These are phyloP conservation scores for Charina bottae DNA, from an alignment of 2,113 vertebrate species.

Conservation along the genomic window DNA sequence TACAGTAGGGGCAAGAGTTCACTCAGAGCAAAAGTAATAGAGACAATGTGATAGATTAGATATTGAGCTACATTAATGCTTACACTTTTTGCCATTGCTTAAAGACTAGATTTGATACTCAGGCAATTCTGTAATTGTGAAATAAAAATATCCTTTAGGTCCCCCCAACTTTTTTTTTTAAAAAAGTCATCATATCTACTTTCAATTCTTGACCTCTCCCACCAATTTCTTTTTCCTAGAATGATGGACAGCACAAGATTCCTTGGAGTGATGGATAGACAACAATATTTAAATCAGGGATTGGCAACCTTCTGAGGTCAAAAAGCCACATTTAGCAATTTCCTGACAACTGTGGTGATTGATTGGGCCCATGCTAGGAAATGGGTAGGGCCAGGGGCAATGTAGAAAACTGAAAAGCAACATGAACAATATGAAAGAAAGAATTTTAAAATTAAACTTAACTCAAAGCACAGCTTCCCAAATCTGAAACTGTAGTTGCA, in stretches of 20 bases:
- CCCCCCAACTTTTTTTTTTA: neutral
- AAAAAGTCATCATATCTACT: neutral
- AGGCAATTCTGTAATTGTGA: slow-evolving; percentile 7
- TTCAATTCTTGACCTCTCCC: neutral
- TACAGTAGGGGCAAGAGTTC: slow-evolving; percentile 5
- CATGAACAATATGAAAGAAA: neutral
- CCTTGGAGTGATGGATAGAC: neutral
- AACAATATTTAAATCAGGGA: neutral
- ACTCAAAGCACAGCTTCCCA: neutral
- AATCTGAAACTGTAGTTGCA: neutral
- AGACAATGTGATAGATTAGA: slow-evolving; percentile 14
- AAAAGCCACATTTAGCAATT: neutral
- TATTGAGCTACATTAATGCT: neutral
- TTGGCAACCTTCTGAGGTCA: neutral
- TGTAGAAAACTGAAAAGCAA: neutral
- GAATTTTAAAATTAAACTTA: neutral
- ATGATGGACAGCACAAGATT: neutral
- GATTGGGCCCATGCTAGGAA: neutral
- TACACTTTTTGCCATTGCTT: neutral
- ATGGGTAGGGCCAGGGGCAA: neutral
- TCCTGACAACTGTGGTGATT: neutral
- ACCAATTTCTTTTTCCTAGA: neutral
- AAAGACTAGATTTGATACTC: slow-evolving; percentile 2
- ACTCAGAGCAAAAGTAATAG: slow-evolving; percentile 16
- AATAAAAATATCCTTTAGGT: neutral